Conservation (phyloP, 1,140 invertebrate genomes). For the Bombus picipes region DNA sequence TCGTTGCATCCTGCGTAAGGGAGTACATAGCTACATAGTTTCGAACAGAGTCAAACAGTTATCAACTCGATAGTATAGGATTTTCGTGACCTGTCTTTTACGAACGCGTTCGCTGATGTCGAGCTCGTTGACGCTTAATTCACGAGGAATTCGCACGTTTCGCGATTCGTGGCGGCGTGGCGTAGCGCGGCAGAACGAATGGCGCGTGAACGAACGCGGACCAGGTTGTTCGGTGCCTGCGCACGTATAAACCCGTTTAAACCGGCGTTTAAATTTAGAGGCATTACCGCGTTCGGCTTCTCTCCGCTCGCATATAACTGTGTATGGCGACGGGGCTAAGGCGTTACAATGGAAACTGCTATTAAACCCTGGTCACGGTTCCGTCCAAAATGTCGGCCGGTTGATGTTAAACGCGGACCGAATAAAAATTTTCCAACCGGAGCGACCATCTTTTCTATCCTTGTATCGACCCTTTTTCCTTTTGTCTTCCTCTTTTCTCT, state of each 20-base stretch:
- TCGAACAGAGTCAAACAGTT: conserved; percentile 12
- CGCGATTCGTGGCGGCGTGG: not conserved
- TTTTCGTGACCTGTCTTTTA: conserved; percentile 11
- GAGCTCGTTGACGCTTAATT: conserved; percentile 35
- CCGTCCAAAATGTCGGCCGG: conserved; percentile 63
- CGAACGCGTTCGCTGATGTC: conserved; percentile 41
- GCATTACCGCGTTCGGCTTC: conserved; percentile 50
- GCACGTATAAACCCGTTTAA: conserved; percentile 17
- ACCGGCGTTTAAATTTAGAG: conserved; percentile 66
- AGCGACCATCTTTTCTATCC: conserved; percentile 49
- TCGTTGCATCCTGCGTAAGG: conserved; percentile 45
- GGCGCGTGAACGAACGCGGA: no score
- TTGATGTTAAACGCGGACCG: conserved; percentile 66
- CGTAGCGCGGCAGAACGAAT: no score
- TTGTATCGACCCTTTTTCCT: not conserved
- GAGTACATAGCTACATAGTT: conserved; percentile 6
- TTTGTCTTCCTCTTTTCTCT: not conserved
- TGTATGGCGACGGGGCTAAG: conserved; percentile 57
- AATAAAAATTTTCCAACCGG: conserved; percentile 61
- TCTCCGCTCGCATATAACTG: conserved; percentile 39
- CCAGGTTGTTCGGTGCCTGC: no score
- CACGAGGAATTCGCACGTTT: conserved; percentile 4
- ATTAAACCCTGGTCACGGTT: conserved; percentile 68
- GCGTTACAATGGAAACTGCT: conserved; percentile 62
- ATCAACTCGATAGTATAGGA: conserved; percentile 35